Evolutionary conservation across 37 sponge, comb jelly and placozoan species (phyloP), one percentile per base, ranked within the genome.

Genomic region (Lycopodina hypogea): DNA sequence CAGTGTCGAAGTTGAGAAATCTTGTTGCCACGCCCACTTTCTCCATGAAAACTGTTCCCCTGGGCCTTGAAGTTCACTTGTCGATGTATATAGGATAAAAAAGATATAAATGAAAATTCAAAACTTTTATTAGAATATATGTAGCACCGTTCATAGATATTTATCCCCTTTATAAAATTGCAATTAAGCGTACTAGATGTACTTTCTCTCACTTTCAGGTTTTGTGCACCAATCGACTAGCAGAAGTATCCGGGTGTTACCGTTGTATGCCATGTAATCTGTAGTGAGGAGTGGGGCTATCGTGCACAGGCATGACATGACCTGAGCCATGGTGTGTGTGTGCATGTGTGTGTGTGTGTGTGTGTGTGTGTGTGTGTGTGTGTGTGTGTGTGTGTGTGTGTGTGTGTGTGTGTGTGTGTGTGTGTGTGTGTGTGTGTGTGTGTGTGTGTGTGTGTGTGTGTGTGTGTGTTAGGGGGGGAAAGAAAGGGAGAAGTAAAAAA

Each of bases 1-100:
- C 82, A 77, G 72, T 86, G 69, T 29, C 88, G 81, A 58, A 98
- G 81, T 81, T 98, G 99, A 28, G 99, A 73, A 3, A 87, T 39
- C 69, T 79, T 76, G 35, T 64, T 92, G 42, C 93, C 95, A 52
- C 87, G 81, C 9, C 95, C 89, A 76, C 95, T 87, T 15, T 85
- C 79, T 38, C 93, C 94, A 77, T 90, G 91, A 87, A 90, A 93
- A 73, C 93, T 88, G 84, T 96, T 96, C 0, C 97, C 97, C 84
- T 83, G 88, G 30, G 94, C 94, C 41, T 74, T 82, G 68, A 83
- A 96, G 22, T 63, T 51, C 42, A 76, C 96, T 92, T 61, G 8
- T 45, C 9, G 9, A 45, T 45, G n/a, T n/a, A 45, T 45, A 9
- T 45, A 45, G 9, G 48, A 45, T 12, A 45, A 45, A 36, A 23